Base-by-base conservation (phyloP, 1,140 invertebrate genomes). In the Trachymyrmex cornetzi region DNA sequence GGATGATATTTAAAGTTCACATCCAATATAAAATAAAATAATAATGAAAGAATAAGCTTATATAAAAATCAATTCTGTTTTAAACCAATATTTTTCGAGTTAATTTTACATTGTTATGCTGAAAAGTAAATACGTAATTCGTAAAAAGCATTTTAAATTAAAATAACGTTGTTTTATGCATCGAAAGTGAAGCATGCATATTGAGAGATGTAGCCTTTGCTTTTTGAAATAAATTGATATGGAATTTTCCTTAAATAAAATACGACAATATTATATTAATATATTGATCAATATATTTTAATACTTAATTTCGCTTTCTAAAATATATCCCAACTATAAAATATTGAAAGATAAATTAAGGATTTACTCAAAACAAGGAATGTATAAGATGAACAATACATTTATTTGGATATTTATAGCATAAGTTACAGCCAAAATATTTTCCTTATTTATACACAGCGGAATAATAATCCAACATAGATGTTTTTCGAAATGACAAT, bases 341-440 rank as follows among this genome's bases (percentile, higher is more conserved):
- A 30, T 72, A 30, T 55, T 53, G 12, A 27, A 74, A 12, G 48
- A 9, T n/a, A 27, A 50, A 27, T 22, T 55, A n/a, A 61, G 2
- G 55, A 16, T 44, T 61, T 44, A 57, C 4, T 16, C 4, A 38
- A 74, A 77, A 61, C 22, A 44, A 61, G 9, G 6, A 44, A 27
- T 9, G 27, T 1, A 27, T 24, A 12, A 77, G 27, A 4, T 16
- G 59, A 48, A n/a, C 0, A 79, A 50, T 4, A 30, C 3, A 50
- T 79, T 66, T 79, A 79, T 79, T 79, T 48, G 9, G 0, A 34
- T 30, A 27, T 63, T 61, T 64, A 64, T 48, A 24, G 27, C n/a
- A 50, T 48, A 50, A 50, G 16, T 79, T 66, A 53, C 24, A 61
- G 14, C 11, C 27, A 22, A 75, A 2, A 16, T 24, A 38, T 61